Conservation (phyloP, 2,888 invertebrate species). For the Stenodera caucasica region DNA sequence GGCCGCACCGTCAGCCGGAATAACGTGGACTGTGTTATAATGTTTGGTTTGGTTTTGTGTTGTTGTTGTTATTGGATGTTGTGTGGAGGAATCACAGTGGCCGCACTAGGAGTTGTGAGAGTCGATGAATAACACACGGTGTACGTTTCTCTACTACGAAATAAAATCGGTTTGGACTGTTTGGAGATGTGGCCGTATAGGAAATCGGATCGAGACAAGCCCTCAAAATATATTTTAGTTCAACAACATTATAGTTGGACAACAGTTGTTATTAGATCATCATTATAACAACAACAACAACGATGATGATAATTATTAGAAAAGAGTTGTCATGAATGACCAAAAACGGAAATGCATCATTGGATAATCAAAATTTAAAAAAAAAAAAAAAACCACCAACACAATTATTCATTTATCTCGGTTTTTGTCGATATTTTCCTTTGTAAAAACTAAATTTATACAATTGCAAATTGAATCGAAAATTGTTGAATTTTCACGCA, state of each 20-base stretch:
- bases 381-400: constrained; percentile 1
- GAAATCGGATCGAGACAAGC: background rate
- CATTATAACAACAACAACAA: background rate
- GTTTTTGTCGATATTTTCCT: too few relatives aligned
- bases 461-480: too few relatives aligned
- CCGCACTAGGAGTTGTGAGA: constrained; percentile 1
- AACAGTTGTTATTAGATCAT: background rate
- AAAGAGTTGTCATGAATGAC: background rate
- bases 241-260: background rate
- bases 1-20: constrained; percentile 23
- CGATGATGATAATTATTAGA: background rate
- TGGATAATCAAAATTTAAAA: constrained; percentile 2
- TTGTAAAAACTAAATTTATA: too few relatives aligned
- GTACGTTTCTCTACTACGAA: background rate
- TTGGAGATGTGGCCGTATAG: background rate
- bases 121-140: constrained; percentile 4
- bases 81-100: constrained; percentile 18
- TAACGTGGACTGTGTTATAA: constrained; percentile 20
- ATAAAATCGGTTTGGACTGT: background rate
- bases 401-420: constrained; percentile 2
- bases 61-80: background rate
- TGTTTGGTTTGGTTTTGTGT: background rate
- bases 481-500: too few relatives aligned
- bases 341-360: constrained; percentile 9
- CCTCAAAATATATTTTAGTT: background rate